Base-by-base conservation (phyloP, 1,140 invertebrate species). In the Drosophila nannoptera region DNA sequence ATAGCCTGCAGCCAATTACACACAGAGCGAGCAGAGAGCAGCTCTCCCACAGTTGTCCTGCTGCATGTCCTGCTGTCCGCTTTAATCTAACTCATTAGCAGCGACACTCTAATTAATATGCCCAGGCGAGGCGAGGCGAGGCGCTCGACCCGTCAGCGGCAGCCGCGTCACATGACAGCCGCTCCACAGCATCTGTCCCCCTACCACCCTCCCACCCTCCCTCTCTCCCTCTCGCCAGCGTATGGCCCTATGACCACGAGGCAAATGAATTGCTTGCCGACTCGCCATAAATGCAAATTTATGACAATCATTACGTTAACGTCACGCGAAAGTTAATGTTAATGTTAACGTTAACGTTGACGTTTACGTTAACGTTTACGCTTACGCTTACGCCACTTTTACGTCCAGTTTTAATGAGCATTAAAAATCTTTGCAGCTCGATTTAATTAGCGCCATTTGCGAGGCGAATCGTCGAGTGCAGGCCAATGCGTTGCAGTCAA, bases 21-120 rank as follows among this genome's bases (percentile, higher is more conserved):
- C 53, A 7, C 40, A 74, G 50, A 56, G 22, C 22, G 22, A 3
- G 22, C 22, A 22, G n/a, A n/a, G n/a, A 22, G 22, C 22, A 22
- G 22, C 60, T 53, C 33, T 53, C n/a, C 35, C 52, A 60, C 7
- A 42, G 2, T 49, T 9, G 62, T 12, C 32, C 11, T 11, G n/a
- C 54, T 45, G 36, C 62, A 40, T 69, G 40, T 68, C 35, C 43
- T 31, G 31, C 65, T 54, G 61, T 49, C 38, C 60, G 63, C 74
- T 83, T 77, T 82, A 82, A 82, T 83, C 78, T 75, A 75, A 83
- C 78, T 82, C 78, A 82, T 82, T 82, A 82, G 78, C 78, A 69
- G 60, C 67, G 78, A 75, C 78, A 78, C 78, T 83, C 83, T 82
- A 82, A 82, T 82, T 82, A 83, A 82, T 78, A 78, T 69, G 78